Base-by-base conservation (phyloP, 2,888 invertebrate species). In the Limnephilus marmoratus region DNA sequence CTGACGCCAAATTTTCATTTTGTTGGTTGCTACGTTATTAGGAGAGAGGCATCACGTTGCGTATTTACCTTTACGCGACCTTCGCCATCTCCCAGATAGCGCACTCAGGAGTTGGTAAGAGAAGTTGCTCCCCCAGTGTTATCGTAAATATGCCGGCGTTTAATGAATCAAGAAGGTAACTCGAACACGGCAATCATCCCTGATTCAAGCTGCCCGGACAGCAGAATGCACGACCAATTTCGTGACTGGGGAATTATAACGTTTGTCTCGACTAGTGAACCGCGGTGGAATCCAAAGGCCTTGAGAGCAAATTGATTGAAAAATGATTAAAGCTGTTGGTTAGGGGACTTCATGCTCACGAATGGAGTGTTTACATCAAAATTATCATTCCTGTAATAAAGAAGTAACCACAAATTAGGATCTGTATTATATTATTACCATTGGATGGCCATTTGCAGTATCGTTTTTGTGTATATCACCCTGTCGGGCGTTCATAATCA, bases 161-260 rank as follows among this genome's bases (percentile, higher is more conserved):
- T 83, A 83, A 83, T 31, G 15, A 83, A 83, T 41, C 83, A 81
- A 81, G 41, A 45, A 41, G 82, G 90, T 29, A 81, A 90, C 81
- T n/a, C 34, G 81, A 81, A 81, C 45, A 12, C 83, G 83, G 83
- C 83, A 31, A 90, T 45, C 41, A 81, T 90, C n/a, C 81, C 49
- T 81, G 81, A 81, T 90, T 90, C 81, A 81, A 45, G 82, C 37
- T 49, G 41, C 45, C 90, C 45, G 31, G 45, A 81, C 45, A 45
- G 81, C 80, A 90, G 80, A 81, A 90, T 81, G 81, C 82, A 24
- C 41, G 81, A 90, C 41, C 81, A 90, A 81, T 81, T 90, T 82
- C 82, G 90, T 90, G 90, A 90, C 90, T 82, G 41, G 41, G 90
- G 81, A 81, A 90, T 90, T 90, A 90, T 81, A 37, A 34, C 24